These are phyloP conservation scores for Simalia tracyae DNA, from an alignment of 2,797 vertebrate genomes.

Conservation along the genomic window DNA sequence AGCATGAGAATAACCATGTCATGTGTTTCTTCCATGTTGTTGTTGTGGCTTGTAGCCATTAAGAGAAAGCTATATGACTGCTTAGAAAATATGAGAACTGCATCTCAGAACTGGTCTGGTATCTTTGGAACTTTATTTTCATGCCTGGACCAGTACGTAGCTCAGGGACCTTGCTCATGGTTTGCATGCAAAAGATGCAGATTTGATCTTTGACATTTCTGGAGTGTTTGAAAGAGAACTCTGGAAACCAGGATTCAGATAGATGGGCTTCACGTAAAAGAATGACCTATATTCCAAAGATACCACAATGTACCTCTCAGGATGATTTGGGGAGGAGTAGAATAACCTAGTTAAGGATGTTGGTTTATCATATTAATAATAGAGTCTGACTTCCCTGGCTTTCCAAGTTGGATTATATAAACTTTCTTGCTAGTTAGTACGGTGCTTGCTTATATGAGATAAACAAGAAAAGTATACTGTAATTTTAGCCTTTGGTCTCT, in stretches of 20 bases:
- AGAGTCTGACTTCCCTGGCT: not conserved
- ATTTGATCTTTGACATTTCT: not conserved
- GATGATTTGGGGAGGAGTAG: not conserved
- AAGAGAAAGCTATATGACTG: not conserved
- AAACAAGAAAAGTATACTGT: slow-evolving; percentile 63
- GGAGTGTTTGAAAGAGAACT: not conserved
- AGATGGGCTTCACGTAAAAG: not conserved
- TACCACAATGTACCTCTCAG: not conserved
- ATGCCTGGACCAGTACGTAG: not conserved
- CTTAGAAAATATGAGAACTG: not conserved
- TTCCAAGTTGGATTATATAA: not conserved
- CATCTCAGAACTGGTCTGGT: not conserved
- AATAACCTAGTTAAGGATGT: too few species aligned
- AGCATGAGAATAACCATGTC: not conserved
- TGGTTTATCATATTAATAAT: not conserved
- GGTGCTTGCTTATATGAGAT: slow-evolving; percentile 39
- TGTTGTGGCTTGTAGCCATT: not conserved
- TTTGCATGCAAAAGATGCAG: not conserved
- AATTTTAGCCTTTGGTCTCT: slow-evolving; percentile 82
- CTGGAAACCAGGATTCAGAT: not conserved
- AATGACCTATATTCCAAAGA: too few species aligned
- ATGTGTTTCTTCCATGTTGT: not conserved
- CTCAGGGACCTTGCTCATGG: too few species aligned
- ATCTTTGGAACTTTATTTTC: not conserved
- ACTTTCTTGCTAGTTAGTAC: slow-evolving; percentile 24